phyloP scores from a whole-genome alignment of 2,888 invertebrate species.

The Eurois occulta region DNA sequence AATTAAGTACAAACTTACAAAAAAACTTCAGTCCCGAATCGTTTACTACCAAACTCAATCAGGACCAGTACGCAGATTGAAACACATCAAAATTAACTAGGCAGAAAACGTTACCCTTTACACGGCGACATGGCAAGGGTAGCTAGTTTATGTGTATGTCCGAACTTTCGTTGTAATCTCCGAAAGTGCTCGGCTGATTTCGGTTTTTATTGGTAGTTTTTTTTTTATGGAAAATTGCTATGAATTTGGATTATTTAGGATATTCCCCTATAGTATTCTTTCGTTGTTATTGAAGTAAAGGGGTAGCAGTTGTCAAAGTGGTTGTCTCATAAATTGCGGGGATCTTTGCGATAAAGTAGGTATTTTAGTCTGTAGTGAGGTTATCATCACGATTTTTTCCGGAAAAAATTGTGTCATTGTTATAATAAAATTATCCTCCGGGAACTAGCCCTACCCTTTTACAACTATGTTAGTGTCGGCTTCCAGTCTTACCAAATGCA shows the following conservation, averaged over 20 bases:
- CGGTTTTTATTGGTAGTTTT: constrained; percentile 45
- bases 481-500: background rate
- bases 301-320: background rate
- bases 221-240: constrained; percentile 36
- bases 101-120: constrained; percentile 61
- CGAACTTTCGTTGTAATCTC: constrained; percentile 61
- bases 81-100: constrained; percentile 66
- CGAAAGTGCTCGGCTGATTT: constrained; percentile 60
- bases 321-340: background rate
- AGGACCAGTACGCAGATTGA: constrained; percentile 24
- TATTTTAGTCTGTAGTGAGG: background rate
- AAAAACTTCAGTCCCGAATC: constrained; percentile 18
- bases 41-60: constrained; percentile 36
- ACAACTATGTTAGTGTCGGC: background rate
- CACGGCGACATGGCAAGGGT: constrained; percentile 45
- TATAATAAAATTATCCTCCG: background rate
- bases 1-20: background rate
- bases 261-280: constrained; percentile 5
- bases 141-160: constrained; percentile 58
- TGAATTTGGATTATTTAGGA: constrained; percentile 26
- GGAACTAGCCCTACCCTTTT: no score
- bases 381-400: background rate
- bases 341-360: background rate
- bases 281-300: constrained; percentile 5
- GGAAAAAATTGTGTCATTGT: background rate